phyloP scores from a whole-genome alignment of 2,113 vertebrate genomes.

The Vulpes vulpes region DNA sequence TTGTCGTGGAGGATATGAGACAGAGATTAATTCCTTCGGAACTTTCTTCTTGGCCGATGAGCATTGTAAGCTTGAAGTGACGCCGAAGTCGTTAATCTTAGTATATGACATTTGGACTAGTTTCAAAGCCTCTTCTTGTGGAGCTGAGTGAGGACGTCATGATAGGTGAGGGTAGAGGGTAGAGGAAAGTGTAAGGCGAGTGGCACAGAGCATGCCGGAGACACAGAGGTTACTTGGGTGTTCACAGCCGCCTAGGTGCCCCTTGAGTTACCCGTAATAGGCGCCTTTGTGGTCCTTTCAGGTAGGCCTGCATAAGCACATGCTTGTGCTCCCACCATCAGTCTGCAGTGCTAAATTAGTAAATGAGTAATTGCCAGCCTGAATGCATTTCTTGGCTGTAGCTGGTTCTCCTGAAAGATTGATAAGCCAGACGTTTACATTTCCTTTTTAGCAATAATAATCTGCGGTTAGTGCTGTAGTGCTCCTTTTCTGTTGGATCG shows the following conservation, averaged over 20 bases:
- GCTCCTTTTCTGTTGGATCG: background rate
- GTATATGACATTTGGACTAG: fast-evolving
- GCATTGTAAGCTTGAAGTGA: background rate
- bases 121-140: background rate
- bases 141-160: background rate
- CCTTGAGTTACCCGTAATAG: background rate
- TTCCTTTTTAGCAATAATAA: background rate
- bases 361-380: background rate
- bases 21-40: background rate
- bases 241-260: background rate
- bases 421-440: background rate
- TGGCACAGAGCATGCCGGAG: background rate
- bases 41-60: background rate
- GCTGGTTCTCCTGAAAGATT: conserved; percentile 3
- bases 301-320: background rate
- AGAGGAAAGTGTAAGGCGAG: background rate
- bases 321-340: no score
- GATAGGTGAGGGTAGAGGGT: background rate
- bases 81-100: background rate
- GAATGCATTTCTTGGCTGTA: conserved; percentile 38
- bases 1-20: background rate
- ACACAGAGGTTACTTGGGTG: background rate
- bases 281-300: background rate
- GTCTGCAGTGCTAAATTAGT: background rate
- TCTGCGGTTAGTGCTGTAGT: background rate